Evolutionary conservation across 92 coral and sea anemone species (phyloP), one percentile per base, ranked within the genome.

Genomic region (Palythoa grandis): DNA sequence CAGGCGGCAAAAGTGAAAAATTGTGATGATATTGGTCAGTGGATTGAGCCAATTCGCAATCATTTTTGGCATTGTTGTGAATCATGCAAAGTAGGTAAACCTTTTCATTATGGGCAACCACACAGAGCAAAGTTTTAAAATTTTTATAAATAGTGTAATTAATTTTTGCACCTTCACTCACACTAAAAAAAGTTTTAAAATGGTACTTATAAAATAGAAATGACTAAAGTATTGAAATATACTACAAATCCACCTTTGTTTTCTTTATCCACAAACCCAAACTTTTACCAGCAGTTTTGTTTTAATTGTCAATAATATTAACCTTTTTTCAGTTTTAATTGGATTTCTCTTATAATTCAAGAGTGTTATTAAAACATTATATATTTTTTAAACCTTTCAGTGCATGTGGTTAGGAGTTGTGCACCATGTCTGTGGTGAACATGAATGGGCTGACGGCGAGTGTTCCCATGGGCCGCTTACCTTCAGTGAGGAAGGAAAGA

Each of bases 21-120:
- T 56, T 89, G 89, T 23, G 89, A 85, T 16, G 86, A 82, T 61
- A 71, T 79, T 65, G 65, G 67, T 7, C 82, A 76, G 77, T 90
- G 90, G 87, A 72, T 83, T 19, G 85, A 90, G 84, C 89, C 87
- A 19, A 89, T 85, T 78, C 87, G 89, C 9, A 86, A 89, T 83
- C 88, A 89, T 78, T 89, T 89, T 17, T 85, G 92, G 87, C 88
- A 85, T 72, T 82, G 84, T 50, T 89, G 92, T 70, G 71, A 86
- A 77, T 23, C 88, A 3, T 79, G 89, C 82, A 58, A 77, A 66
- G 88, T 89, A 60, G 48, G 79, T 74, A 48, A 23, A 48, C 14
- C 23, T 74, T 11, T 23, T 38, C 63, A 16, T 48, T 43, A 9
- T 17, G 54, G 11, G 29, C 78, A 74, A 43, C 35, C 57, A n/a